Base-by-base conservation (phyloP, 1,140 invertebrate species). In the Hyles vespertilio region DNA sequence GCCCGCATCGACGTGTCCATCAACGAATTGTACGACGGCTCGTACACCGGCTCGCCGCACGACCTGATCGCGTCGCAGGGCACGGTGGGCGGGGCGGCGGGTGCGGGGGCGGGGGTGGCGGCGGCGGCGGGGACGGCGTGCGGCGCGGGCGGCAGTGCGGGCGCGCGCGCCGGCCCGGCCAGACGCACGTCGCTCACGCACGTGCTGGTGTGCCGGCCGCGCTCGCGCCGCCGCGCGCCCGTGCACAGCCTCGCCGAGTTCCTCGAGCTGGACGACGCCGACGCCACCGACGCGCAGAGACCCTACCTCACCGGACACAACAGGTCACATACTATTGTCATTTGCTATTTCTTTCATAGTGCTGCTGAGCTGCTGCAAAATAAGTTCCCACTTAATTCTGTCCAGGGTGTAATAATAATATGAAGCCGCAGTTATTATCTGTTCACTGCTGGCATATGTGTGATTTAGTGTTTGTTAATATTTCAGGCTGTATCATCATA, bases 1-100 rank as follows among this genome's bases (percentile, higher is more conserved):
- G 95, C 96, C 47, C 90, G 96, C 66, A 97, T 99, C 63, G 97
- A 99, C 89, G 97, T 99, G 8, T 95, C 97, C 0, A 96, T 99
- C 59, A 99, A 99, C 87, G 97, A 98, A 77, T 90, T 94, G 46
- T 99, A 98, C 82, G 97, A 99, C 89, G 97, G 97, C 0, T 98
- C 97, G 0, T 99, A 98, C 81, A 94, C 95, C 11, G 97, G 98
- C n/a, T 97, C 96, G 58, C 97, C 97, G 1, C 96, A 98, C 76
- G 96, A 98, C 89, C 89, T 98, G 50, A 93, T 95, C 80, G 94
- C 92, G 61, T 95, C 92, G 63, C 89, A 91, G 12, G 90, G 91
- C 3, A 47, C 83, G 87, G 10, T 87, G 91, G 83, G 93, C 94
- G 44, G 95, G 56, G 91, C 2, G 90, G n/a, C 87, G 91, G 83